A percentile compares a stretch with the other conserved stretches of the same genome.
Evolutionary conservation across 2,797 vertebrate species (phyloP).

Genomic region (Austrolebias charrua): DNA sequence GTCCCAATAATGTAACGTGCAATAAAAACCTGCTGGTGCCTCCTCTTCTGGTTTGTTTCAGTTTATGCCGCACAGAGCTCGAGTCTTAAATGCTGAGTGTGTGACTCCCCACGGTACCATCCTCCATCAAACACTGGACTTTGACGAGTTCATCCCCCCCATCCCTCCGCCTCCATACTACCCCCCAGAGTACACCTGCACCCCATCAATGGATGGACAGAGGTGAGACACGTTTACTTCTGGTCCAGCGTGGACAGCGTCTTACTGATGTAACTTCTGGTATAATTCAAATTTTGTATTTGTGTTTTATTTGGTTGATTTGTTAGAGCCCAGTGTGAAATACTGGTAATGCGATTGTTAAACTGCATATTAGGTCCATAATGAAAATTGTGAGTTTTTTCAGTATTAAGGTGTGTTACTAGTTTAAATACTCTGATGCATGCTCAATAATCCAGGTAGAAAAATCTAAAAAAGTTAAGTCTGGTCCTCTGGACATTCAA

Average conservation of each 20-base stretch:
- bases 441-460: no score
- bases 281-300: no score
- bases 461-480: no score
- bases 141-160: conserved; percentile 96
- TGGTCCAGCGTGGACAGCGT: no score
- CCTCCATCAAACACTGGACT: conserved; percentile 93
- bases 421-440: neutral
- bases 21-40: conserved; percentile 13
- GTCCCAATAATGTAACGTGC: neutral
- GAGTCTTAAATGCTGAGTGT: conserved; percentile 86
- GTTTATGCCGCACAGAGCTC: conserved; percentile 93
- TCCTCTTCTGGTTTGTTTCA: conserved; percentile 67
- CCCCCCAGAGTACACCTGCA: conserved; percentile 95
- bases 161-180: conserved; percentile 98
- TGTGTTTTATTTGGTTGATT: neutral
- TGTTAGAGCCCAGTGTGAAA: neutral
- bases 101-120: conserved; percentile 91
- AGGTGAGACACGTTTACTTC: conserved; percentile 88
- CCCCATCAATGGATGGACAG: conserved; percentile 87
- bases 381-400: no score
- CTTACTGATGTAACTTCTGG: neutral
- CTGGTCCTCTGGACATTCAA: no score
- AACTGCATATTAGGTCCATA: no score
- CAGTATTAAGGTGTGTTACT: no score
- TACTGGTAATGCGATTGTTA: neutral